phyloP scores from a whole-genome alignment of 2,888 invertebrate species.

The Sphaeridia pumilis region DNA sequence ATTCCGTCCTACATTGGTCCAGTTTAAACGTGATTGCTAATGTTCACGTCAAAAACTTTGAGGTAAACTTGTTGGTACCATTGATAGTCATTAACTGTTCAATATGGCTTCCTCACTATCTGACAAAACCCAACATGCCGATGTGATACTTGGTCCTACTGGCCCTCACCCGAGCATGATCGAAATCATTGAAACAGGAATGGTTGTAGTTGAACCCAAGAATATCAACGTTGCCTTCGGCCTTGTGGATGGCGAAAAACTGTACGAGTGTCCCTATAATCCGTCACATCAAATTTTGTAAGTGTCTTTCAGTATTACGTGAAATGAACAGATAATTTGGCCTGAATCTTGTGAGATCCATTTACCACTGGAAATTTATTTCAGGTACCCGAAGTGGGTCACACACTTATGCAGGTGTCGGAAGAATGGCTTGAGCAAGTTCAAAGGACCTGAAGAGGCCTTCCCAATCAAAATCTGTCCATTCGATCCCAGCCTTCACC shows the following conservation, averaged over 20 bases:
- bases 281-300: slow-evolving; percentile 2
- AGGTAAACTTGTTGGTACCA: background rate
- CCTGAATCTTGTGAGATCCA: background rate
- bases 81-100: background rate
- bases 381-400: background rate
- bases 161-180: background rate
- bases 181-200: background rate
- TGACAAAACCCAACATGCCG: background rate
- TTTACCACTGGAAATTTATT: background rate
- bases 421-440: background rate
- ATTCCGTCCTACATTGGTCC: too few relatives aligned
- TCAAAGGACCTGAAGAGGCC: background rate
- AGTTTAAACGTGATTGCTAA: too few relatives aligned
- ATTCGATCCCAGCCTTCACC: background rate
- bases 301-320: background rate
- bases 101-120: background rate
- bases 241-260: background rate
- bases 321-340: too few relatives aligned
- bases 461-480: background rate
- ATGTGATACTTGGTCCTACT: background rate
- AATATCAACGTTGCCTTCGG: background rate
- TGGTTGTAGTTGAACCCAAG: background rate
- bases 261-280: background rate
- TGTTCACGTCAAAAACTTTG: background rate
- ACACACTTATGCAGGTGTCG: background rate